These are phyloP conservation scores for Agrochola lychnidis DNA, from an alignment of 2,888 invertebrate genomes.

Conservation along the genomic window DNA sequence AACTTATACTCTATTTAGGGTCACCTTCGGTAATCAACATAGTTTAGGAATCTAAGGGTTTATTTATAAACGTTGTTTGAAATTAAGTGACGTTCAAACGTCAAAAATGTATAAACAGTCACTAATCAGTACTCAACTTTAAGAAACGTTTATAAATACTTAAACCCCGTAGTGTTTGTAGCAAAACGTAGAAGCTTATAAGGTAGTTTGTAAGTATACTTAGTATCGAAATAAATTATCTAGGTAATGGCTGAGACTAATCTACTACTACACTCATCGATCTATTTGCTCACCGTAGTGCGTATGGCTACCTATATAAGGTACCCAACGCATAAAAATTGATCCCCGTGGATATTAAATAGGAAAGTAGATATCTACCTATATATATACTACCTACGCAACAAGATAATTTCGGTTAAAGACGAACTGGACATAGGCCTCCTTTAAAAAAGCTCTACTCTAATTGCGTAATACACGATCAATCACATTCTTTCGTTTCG, in stretches of 20 bases:
- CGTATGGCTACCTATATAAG: no score
- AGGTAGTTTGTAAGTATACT: not conserved
- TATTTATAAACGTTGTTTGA: no score
- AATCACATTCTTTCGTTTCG: no score
- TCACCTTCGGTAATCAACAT: not conserved
- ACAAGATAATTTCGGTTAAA: not conserved
- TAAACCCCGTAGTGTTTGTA: no score
- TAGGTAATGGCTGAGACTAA: not conserved
- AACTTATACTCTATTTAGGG: not conserved
- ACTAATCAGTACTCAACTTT: no score
- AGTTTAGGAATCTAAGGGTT: not conserved
- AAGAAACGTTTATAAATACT: no score
- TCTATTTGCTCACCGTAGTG: not conserved
- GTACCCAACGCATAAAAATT: not conserved
- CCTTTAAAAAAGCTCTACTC: not conserved
- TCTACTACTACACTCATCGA: conserved; percentile 12
- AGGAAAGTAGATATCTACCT: not conserved
- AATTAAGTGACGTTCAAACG: no score
- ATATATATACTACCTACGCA: not conserved
- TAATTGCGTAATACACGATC: no score
- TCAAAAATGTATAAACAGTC: no score
- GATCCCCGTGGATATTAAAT: not conserved
- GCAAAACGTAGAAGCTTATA: no score
- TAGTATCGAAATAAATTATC: not conserved
- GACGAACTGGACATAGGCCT: not conserved